Base-by-base conservation (phyloP, 2,888 invertebrate species). In the Melanchra persicariae region DNA sequence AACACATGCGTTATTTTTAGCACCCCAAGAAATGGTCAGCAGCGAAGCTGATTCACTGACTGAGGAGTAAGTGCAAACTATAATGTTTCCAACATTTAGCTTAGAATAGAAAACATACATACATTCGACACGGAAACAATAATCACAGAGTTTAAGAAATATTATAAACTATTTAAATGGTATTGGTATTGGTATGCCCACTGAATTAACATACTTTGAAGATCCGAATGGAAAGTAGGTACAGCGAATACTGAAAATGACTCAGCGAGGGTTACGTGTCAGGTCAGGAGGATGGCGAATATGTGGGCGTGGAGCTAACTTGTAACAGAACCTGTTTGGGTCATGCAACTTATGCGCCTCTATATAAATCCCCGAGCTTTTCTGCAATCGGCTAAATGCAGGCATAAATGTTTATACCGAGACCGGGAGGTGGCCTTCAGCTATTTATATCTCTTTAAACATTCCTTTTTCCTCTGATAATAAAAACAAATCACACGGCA, bases 311-410 rank as follows among this genome's bases (percentile, higher is more conserved):
- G 83, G 78, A 88, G 86, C 85, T 80, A 87, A 90, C 92, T 91
- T 90, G 91, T 87, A 90, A 86, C 87, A 89, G 90, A 95, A 95
- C 95, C 95, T 93, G 95, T 95, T 95, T 93, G 90, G 93, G 93
- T 93, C 93, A 93, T 93, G 91, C 93, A 94, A 93, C 93, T 92
- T 91, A 90, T 92, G 91, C 90, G 86, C 87, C 89, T 92, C 93
- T 94, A 94, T 94, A 94, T 93, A 93, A 94, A 95, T 88, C 91
- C 76, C 87, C 79, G 84, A 87, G 88, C 85, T 89, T 90, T 91
- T 90, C 90, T 92, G 93, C 91, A 92, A 91, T 91, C 89, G 87
- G 87, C 85, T 81, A 86, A 87, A 87, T 84, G 77, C 82, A 87
- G 74, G 78, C 79, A 84, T 82, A 86, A 85, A 87, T 81, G 84